Conservation (phyloP, 2,113 vertebrate genomes). For the Ciconia maguari region DNA sequence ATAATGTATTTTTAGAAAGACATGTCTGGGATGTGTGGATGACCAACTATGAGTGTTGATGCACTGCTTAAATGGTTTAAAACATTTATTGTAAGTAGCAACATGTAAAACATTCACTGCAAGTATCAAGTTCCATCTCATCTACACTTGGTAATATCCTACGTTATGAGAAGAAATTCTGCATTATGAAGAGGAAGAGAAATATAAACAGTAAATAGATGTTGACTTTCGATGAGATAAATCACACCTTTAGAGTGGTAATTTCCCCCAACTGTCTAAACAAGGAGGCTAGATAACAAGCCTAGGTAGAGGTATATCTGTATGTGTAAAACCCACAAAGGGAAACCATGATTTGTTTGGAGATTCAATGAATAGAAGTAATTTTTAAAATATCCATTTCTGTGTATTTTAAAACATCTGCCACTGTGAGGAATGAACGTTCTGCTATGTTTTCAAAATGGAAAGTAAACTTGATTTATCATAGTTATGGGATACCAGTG, state of each 20-base stretch:
- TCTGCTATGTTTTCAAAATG: background rate
- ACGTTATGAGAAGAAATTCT: background rate
- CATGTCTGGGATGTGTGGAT: background rate
- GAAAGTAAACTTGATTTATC: background rate
- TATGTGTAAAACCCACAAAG: background rate
- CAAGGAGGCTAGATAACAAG: background rate
- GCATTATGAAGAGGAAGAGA: background rate
- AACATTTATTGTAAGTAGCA: background rate
- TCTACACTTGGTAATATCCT: background rate
- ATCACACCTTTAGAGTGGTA: background rate
- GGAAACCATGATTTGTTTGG: background rate
- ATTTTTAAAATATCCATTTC: background rate
- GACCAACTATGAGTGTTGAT: background rate
- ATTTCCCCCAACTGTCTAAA: background rate
- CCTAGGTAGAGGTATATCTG: background rate
- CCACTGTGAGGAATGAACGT: background rate
- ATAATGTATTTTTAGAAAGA: background rate
- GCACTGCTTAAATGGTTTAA: background rate
- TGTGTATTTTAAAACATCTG: background rate
- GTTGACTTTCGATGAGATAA: background rate
- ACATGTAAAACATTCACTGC: background rate
- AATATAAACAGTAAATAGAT: background rate
- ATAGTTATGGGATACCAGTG: background rate
- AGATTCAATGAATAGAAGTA: background rate
- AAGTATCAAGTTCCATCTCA: background rate